Evolutionary conservation across 2,113 vertebrate species (phyloP), one percentile per base, ranked within the genome.

Genomic region (Psilopsiagon aymara): DNA sequence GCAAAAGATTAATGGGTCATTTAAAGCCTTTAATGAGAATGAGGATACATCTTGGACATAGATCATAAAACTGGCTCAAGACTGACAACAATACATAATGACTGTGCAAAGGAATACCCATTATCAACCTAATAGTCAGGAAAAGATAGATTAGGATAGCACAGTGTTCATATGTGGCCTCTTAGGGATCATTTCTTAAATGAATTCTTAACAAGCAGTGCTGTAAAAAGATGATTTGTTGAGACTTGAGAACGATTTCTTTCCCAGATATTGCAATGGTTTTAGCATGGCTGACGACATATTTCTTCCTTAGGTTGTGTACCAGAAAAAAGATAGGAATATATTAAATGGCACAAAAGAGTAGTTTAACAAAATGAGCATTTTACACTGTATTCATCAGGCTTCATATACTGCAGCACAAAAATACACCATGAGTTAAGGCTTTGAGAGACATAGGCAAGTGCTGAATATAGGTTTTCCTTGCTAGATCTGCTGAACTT

Each of bases 11-110:
- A 95, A 96, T 94, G 79, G 73, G 75, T 96, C 76, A 82, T 95
- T 96, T 96, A 90, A 97, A 92, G 46, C 8, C 79, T 95, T 95
- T 96, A 96, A 96, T 95, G 92, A 95, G 79, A 96, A 94, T 88
- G 63, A 88, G 35, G 86, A 71, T 91, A 94, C 55, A 69, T 90
- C 80, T 94, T 88, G 79, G 96, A 96, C 95, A 97, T 93, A 96
- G 95, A 92, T 96, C 97, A 94, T 97, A 97, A 97, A 96, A 96
- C 76, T 95, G 96, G 95, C 93, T 96, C 92, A 97, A 97, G 95
- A 91, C 88, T 95, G 95, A 95, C 93, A 96, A 96, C 90, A 92
- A 81, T 95, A 79, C 82, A 84, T 96, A 97, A 97, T 95, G 95
- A 94, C 95, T 95, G 80, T 90, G 76, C 46, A 77, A 83, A 95